Evolutionary conservation across 2,113 vertebrate species (phyloP).

Genomic region (Thymallus thymallus): DNA sequence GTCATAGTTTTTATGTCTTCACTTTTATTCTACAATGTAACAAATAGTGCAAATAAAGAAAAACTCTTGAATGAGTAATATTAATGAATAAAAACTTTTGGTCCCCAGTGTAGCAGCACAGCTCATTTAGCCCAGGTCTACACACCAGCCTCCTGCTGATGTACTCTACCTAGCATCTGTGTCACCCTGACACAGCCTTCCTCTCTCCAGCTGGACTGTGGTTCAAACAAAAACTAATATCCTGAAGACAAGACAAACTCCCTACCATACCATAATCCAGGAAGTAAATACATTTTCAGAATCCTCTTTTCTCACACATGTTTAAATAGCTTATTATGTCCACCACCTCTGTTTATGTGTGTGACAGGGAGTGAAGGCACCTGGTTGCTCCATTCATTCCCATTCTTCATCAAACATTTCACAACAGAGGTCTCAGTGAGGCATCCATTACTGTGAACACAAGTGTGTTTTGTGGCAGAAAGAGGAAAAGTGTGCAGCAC

Average conservation of each 20-base stretch:
- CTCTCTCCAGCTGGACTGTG: not conserved
- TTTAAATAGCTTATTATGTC: not conserved
- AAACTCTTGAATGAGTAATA: no score
- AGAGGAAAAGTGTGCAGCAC: constrained; percentile 52
- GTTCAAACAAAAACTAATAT: not conserved
- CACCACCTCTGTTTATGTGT: not conserved
- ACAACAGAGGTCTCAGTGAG: not conserved
- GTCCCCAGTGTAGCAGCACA: no score
- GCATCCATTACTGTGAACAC: not conserved
- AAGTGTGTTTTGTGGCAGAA: constrained; percentile 16
- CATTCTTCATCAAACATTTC: constrained; percentile 22
- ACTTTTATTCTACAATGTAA: no score
- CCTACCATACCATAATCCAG: not conserved
- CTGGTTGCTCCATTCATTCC: constrained; percentile 20
- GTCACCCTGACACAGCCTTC: not conserved
- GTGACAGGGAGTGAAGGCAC: not conserved
- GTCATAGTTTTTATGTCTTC: no score
- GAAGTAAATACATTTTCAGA: not conserved
- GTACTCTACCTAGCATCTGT: not conserved
- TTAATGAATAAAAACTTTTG: no score
- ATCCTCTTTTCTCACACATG: not conserved
- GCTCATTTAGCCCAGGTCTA: constrained; percentile 38
- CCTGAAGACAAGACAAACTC: not conserved
- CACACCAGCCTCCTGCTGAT: constrained; percentile 24
- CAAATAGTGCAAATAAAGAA: no score